phyloP scores from a whole-genome alignment of 2,113 vertebrate genomes.

The Rhinoptilus africanus region DNA sequence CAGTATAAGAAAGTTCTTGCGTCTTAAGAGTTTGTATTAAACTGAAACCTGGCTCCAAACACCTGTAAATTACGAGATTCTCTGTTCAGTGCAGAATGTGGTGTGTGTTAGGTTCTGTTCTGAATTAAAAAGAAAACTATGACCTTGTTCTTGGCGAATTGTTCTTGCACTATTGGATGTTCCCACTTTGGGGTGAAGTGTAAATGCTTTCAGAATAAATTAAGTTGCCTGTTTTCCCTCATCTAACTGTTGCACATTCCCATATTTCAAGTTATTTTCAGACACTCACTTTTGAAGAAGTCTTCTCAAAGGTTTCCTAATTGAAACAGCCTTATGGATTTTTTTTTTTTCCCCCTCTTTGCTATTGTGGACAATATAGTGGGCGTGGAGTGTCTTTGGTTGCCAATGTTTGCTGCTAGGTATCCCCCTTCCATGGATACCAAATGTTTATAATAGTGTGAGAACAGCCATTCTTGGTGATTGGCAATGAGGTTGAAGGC shows the following conservation, averaged over 20 bases:
- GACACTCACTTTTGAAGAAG: background rate
- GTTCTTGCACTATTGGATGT: background rate
- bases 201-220: constrained; percentile 13
- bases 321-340: background rate
- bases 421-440: constrained; percentile 65
- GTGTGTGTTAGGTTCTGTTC: background rate
- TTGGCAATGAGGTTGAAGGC: background rate
- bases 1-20: background rate
- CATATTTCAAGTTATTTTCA: background rate
- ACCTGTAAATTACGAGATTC: background rate
- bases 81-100: background rate
- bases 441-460: constrained; percentile 47
- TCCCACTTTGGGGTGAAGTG: background rate
- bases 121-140: constrained; percentile 1
- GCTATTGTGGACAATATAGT: background rate
- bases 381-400: constrained; percentile 31
- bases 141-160: constrained; percentile 34
- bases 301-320: background rate
- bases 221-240: background rate
- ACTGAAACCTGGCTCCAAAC: background rate
- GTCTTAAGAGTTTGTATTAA: background rate
- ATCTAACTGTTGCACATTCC: background rate
- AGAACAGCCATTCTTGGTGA: constrained; percentile 37
- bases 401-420: constrained; percentile 62
- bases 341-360: background rate